Evolutionary conservation across 1,140 invertebrate genomes (phyloP).

Genomic region (Calephelis nemesis): DNA sequence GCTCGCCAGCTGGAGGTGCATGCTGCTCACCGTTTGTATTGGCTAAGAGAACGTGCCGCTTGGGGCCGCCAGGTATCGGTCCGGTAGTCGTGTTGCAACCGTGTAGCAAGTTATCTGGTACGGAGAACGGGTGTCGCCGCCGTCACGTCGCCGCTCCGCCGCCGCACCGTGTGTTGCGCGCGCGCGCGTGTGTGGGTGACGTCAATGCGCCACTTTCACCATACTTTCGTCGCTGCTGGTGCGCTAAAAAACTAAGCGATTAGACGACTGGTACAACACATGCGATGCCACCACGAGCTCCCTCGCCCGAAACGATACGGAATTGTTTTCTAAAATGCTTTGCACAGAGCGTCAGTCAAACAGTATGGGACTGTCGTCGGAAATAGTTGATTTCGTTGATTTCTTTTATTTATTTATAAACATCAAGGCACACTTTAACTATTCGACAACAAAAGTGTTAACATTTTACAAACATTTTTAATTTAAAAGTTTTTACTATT

Average conservation of each 20-base stretch:
- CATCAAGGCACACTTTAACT: too few relatives aligned
- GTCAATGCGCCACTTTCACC: slow-evolving; percentile 75
- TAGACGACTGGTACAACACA: slow-evolving; percentile 68
- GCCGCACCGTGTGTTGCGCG: slow-evolving; percentile 37
- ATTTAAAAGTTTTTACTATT: too few relatives aligned
- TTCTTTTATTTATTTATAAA: background rate
- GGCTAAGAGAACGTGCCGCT: slow-evolving; percentile 72
- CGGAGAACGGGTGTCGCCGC: slow-evolving; percentile 49
- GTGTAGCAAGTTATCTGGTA: slow-evolving; percentile 53
- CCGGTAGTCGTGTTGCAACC: slow-evolving; percentile 60
- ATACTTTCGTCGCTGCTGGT: slow-evolving; percentile 73
- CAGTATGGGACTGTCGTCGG: background rate
- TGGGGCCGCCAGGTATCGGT: slow-evolving; percentile 61
- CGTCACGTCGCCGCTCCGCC: slow-evolving; percentile 37
- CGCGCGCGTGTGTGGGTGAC: slow-evolving; percentile 70
- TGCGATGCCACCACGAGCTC: slow-evolving; percentile 64
- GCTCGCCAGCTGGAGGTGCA: background rate
- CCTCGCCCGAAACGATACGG: slow-evolving; percentile 59
- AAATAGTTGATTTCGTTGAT: background rate
- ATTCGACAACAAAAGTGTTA: too few relatives aligned
- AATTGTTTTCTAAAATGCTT: slow-evolving; percentile 52
- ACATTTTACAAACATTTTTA: too few relatives aligned
- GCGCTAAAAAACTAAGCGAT: slow-evolving; percentile 69
- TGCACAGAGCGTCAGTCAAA: background rate
- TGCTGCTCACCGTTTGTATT: slow-evolving; percentile 36